These are phyloP conservation scores for Brachionus paranguensis DNA, from an alignment of 1,140 invertebrate species.

Conservation along the genomic window DNA sequence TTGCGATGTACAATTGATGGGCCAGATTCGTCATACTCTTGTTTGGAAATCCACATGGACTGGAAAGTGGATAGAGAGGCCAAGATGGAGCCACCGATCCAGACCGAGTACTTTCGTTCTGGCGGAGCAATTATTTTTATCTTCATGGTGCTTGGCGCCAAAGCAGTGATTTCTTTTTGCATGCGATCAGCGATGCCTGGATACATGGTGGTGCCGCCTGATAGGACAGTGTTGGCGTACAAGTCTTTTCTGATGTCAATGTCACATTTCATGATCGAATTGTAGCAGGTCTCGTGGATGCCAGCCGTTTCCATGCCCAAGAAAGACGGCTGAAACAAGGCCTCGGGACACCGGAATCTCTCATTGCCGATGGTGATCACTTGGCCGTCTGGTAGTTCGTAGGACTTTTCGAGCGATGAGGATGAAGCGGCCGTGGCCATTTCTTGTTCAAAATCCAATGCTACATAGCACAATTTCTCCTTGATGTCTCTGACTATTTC, in stretches of 20 bases:
- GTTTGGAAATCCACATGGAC: conserved; percentile 78
- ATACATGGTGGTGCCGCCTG: conserved; percentile 50
- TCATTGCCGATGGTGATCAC: conserved; percentile 80
- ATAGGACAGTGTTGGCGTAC: conserved; percentile 46
- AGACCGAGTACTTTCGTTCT: conserved; percentile 56
- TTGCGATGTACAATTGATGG: conserved; percentile 88
- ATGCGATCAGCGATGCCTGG: conserved; percentile 58
- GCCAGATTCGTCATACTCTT: conserved; percentile 88
- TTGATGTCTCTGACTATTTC: conserved; percentile 50
- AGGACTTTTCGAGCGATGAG: conserved; percentile 82
- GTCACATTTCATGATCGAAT: conserved; percentile 94
- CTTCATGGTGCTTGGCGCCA: conserved; percentile 57
- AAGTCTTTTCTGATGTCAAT: conserved; percentile 74
- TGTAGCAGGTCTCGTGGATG: conserved; percentile 89
- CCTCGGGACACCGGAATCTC: conserved; percentile 72
- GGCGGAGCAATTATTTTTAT: conserved; percentile 58
- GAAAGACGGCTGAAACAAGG: conserved; percentile 90
- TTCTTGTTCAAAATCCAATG: conserved; percentile 84
- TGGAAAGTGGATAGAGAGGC: conserved; percentile 61
- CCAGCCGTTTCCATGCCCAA: conserved; percentile 89
- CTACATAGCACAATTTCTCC: conserved; percentile 84
- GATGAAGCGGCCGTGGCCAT: conserved; percentile 86
- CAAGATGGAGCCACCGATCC: conserved; percentile 55
- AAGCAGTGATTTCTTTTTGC: conserved; percentile 59
- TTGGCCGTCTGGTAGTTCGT: conserved; percentile 85